phyloP scores from a whole-genome alignment of 2,888 invertebrate species.

The Alcis repandata region DNA sequence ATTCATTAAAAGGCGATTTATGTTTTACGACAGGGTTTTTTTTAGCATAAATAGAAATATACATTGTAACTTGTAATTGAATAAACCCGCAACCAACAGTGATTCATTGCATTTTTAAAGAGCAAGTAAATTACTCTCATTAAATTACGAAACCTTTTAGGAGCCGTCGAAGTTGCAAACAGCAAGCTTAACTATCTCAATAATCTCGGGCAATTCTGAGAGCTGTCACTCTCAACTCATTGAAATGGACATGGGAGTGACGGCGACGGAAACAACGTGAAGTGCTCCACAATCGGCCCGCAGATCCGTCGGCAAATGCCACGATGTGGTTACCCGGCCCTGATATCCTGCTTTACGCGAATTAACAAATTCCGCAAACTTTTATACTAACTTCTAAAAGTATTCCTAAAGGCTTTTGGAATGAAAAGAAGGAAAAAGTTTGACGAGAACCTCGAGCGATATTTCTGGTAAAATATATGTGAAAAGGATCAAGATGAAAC shows the following conservation, averaged over 20 bases:
- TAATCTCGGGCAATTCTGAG: not conserved
- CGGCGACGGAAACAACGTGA: not conserved
- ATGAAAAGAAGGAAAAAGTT: slow-evolving; percentile 13
- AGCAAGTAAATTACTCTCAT: no score
- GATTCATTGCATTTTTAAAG: no score
- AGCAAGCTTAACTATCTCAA: not conserved
- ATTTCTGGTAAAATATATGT: slow-evolving; percentile 5
- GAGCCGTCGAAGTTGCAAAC: no score
- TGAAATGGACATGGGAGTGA: not conserved
- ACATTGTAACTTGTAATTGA: not conserved
- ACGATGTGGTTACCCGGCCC: not conserved
- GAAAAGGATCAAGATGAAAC: slow-evolving; percentile 10
- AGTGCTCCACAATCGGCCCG: not conserved
- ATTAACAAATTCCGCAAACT: slow-evolving; percentile 5
- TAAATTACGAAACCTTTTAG: no score
- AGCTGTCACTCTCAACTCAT: not conserved
- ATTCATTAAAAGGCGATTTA: no score
- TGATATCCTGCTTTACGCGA: slow-evolving; percentile 18
- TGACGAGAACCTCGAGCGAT: slow-evolving; percentile 3
- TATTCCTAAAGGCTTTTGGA: slow-evolving; percentile 16
- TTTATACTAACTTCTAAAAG: slow-evolving; percentile 7
- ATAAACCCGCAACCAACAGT: not conserved
- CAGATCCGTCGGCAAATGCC: not conserved
- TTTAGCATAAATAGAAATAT: no score
- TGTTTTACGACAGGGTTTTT: no score